Conservation (phyloP, 1,140 invertebrate genomes). For the Trichomalopsis sarcophagae region DNA sequence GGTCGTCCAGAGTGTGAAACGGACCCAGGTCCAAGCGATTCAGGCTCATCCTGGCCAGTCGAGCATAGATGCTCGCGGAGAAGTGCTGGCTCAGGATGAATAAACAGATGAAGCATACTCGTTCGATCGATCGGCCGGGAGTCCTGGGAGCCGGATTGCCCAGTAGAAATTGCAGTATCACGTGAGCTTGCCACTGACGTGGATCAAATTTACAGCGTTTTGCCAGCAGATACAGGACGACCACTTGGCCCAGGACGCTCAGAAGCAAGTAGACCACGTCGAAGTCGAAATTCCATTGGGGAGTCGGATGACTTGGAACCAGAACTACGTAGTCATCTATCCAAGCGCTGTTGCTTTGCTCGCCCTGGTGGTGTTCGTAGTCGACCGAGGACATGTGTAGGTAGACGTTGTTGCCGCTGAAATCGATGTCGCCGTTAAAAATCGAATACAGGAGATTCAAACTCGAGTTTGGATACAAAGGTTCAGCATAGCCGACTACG, state of each 20-base stretch:
- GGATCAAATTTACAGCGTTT: not conserved
- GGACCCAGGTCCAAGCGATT: not conserved
- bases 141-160: not conserved
- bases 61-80: not conserved
- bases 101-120: not conserved
- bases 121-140: not conserved
- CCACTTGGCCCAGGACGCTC: not conserved
- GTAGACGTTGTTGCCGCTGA: not conserved
- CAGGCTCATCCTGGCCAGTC: not conserved
- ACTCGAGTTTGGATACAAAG: not conserved
- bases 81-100: not conserved
- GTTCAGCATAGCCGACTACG: not conserved
- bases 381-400: too few species aligned
- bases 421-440: too few species aligned
- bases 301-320: not conserved
- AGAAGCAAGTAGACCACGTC: not conserved
- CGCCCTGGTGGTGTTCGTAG: not conserved
- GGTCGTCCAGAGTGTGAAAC: too few species aligned
- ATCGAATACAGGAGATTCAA: too few species aligned
- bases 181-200: not conserved
- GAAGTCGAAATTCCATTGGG: not conserved
- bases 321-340: not conserved
- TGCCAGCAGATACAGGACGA: not conserved
- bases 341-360: not conserved
- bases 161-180: not conserved